Evolutionary conservation across 2,888 invertebrate genomes (phyloP), one percentile per base, ranked within the genome.

Genomic region (Dichetophora obliterata): DNA sequence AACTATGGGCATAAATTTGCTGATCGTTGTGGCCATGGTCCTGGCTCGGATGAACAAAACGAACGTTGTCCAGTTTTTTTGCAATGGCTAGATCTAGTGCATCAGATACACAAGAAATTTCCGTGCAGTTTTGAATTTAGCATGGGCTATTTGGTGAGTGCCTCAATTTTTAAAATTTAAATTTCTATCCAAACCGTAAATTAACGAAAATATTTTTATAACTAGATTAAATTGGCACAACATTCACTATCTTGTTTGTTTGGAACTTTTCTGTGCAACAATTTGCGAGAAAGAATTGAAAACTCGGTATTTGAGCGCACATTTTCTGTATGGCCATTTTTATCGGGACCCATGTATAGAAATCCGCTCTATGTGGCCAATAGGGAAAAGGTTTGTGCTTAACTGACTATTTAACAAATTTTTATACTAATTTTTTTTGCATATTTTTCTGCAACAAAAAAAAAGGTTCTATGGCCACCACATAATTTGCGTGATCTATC

Each of bases 1-100:
- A 97, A 96, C 87, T 99, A 96, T 90, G 99, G 99, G 0, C 99
- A 99, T 91, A 99, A 99, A 91, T 99, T 99, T 90, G 96, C 96
- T 6, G 98, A 99, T 90, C 93, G 99, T 71, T 97, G 97, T 89
- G 95, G 95, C 0, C 95, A 95, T 85, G 93, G 93, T 52, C 93
- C 94, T 59, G 94, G 94, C 16, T 92, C 93, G 4, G 96, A 96
- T 81, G 98, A 98, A 86, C 91, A 93, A n/a, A 98, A 98, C 89
- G 99, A 99, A 90, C 92, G 98, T 69, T 98, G 98, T 86, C 99
- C 99, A 5, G 96, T 99, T 82, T 99, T 99, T 91, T 91, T 99
- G 79, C 99, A 99, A 90, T 99, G 98, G 97, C 91, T 99, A 59
- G 99, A 99, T 89, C 95, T 98, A 86, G 95, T 99, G 5, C 95